Evolutionary conservation across 1,140 invertebrate genomes (phyloP), one percentile per base, ranked within the genome.

Genomic region (Palaemon carinicauda): DNA sequence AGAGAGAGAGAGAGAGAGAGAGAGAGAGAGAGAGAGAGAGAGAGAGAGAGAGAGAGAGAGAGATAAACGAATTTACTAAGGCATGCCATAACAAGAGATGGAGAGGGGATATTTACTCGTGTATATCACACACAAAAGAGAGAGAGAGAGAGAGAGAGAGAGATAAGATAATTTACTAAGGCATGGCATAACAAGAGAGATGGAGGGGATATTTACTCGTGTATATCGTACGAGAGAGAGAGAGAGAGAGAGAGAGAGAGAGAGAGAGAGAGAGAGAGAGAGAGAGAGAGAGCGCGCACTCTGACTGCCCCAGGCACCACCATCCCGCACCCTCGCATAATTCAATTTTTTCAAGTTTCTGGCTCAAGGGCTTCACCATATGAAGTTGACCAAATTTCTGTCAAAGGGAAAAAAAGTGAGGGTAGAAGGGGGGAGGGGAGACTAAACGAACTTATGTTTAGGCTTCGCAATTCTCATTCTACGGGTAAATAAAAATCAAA

Each of bases 281-380:
- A 73, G 69, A 73, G 69, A 73, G 69, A 73, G 69, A 73, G 69
- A 73, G 24, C 27, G 24, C 4, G 19, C 14, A 73, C 29, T 33
- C 41, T 24, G 19, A 2, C 54, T 50, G 31, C 78, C 53, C 78
- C 54, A 15, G 24, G 24, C 78, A 19, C 53, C 27, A 3, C 24
- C 78, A 29, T 29, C 52, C 78, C 52, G 24, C 31, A 56, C 78
- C n/a, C 78, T 60, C 51, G 33, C 54, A 80, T 80, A 80, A 80
- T 80, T 80, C 78, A 80, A 80, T 80, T 60, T 41, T 52, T 80
- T 80, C 78, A 80, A 80, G 51, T 80, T 80, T 60, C 53, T n/a
- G 17, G 53, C 51, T 54, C 53, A 27, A 80, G 78, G 31, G 78
- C 31, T n/a, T 21, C 10, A n/a, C 78, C 78, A 80, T 80, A 80